phyloP scores from a whole-genome alignment of 2,113 vertebrate species.

The Labeo catla region DNA sequence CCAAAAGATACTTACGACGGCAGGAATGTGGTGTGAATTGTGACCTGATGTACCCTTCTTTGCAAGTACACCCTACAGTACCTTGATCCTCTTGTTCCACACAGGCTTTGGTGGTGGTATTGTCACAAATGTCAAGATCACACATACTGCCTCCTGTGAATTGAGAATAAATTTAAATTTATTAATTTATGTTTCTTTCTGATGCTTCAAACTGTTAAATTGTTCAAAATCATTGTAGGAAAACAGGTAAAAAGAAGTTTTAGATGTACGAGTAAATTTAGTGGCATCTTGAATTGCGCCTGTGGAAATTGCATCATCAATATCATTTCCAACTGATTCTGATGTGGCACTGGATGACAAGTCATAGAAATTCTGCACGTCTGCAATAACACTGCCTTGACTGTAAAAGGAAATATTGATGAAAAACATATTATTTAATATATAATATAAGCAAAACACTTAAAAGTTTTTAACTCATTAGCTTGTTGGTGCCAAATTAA shows the following conservation, averaged over 20 bases:
- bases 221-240: not conserved
- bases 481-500: not conserved
- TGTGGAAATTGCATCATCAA: too few relatives aligned
- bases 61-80: conserved; percentile 1
- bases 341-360: accelerated
- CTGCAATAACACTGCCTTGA: conserved; percentile 12
- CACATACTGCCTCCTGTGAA: too few relatives aligned
- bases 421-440: too few relatives aligned
- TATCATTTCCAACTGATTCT: too few relatives aligned
- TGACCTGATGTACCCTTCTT: not conserved
- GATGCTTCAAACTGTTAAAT: not conserved
- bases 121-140: too few relatives aligned
- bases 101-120: too few relatives aligned
- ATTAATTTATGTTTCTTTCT: not conserved
- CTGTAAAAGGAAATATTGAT: too few relatives aligned
- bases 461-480: not conserved
- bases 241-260: not conserved
- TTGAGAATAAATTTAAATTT: too few relatives aligned
- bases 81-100: too few relatives aligned
- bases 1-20: not conserved
- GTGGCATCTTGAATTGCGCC: too few relatives aligned
- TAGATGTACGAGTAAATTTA: too few relatives aligned
- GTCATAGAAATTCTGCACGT: conserved; percentile 22
- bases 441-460: too few relatives aligned
- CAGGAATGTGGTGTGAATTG: not conserved